These are phyloP conservation scores for Montifringilla adamsi DNA, from an alignment of 2,113 vertebrate species.

Conservation along the genomic window DNA sequence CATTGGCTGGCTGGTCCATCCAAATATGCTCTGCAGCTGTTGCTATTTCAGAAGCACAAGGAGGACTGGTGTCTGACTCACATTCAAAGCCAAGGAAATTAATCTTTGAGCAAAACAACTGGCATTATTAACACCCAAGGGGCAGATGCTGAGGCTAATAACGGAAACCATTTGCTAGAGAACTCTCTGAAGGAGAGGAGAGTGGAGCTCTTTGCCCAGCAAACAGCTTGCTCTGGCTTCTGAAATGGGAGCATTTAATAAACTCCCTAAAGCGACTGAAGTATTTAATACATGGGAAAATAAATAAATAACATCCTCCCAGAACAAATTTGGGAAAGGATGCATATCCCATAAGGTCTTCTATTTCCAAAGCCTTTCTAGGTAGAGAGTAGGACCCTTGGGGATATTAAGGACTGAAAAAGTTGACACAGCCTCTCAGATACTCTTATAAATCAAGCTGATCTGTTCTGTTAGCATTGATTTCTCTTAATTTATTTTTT, in stretches of 20 bases:
- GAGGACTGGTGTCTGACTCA: slow-evolving; percentile 32
- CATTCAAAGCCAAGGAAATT: slow-evolving; percentile 61
- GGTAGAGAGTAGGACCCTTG: not conserved
- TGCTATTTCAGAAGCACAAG: slow-evolving; percentile 41
- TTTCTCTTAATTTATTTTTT: not conserved
- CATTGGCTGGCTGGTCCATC: not conserved
- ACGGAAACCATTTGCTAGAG: slow-evolving; percentile 36
- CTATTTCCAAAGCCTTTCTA: not conserved
- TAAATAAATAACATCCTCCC: slow-evolving; percentile 15
- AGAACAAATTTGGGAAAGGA: not conserved
- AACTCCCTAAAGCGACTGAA: slow-evolving; percentile 7
- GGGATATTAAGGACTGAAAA: not conserved
- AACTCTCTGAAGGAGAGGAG: slow-evolving; percentile 24
- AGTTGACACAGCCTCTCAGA: not conserved
- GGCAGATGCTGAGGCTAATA: slow-evolving; percentile 41
- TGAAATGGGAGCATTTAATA: slow-evolving; percentile 37
- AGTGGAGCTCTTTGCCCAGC: not conserved
- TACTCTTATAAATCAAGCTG: not conserved
- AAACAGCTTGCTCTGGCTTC: slow-evolving; percentile 3
- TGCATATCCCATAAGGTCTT: not conserved
- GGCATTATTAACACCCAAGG: slow-evolving; percentile 26
- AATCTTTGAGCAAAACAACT: slow-evolving; percentile 47
- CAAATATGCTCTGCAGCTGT: slow-evolving; percentile 12
- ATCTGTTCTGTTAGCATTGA: not conserved
- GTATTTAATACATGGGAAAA: slow-evolving; percentile 29